These are phyloP conservation scores for Sinotaia quadrata DNA, from an alignment of 2,888 invertebrate species.

Conservation along the genomic window DNA sequence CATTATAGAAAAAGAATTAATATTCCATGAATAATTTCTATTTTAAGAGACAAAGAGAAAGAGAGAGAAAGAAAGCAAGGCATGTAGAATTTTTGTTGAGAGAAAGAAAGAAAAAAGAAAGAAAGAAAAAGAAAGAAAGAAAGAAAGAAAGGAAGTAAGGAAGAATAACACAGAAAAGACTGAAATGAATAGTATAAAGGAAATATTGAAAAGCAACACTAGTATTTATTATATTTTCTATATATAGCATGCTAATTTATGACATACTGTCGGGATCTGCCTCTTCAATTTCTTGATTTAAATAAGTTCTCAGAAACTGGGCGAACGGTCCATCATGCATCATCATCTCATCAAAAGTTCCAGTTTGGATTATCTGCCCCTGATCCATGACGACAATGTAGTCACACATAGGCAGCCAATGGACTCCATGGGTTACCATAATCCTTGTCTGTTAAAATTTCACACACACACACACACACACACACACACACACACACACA, in stretches of 20 bases:
- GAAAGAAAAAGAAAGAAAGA: neutral
- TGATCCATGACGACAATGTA: conserved; percentile 90
- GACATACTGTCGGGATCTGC: too few relatives aligned
- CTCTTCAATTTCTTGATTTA: conserved; percentile 64
- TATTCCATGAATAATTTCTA: too few relatives aligned
- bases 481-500: too few relatives aligned
- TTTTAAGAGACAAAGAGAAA: too few relatives aligned
- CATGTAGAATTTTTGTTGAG: too few relatives aligned
- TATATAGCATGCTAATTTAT: too few relatives aligned
- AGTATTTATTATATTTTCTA: too few relatives aligned
- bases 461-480: too few relatives aligned
- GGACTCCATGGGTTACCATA: conserved; percentile 95
- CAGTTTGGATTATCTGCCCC: conserved; percentile 89
- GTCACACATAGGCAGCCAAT: conserved; percentile 91
- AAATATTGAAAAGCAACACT: too few relatives aligned
- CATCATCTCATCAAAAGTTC: conserved; percentile 90
- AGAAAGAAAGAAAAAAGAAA: neutral
- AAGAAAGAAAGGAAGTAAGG: neutral
- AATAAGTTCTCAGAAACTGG: conserved; percentile 74
- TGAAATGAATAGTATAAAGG: neutral
- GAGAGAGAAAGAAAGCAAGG: too few relatives aligned
- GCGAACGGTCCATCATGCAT: conserved; percentile 80
- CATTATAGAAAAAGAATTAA: too few relatives aligned
- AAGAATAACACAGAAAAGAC: neutral
- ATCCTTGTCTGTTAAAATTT: conserved; percentile 82